Conservation (phyloP, 2,888 invertebrate species). For the Campopleginae sp. region DNA sequence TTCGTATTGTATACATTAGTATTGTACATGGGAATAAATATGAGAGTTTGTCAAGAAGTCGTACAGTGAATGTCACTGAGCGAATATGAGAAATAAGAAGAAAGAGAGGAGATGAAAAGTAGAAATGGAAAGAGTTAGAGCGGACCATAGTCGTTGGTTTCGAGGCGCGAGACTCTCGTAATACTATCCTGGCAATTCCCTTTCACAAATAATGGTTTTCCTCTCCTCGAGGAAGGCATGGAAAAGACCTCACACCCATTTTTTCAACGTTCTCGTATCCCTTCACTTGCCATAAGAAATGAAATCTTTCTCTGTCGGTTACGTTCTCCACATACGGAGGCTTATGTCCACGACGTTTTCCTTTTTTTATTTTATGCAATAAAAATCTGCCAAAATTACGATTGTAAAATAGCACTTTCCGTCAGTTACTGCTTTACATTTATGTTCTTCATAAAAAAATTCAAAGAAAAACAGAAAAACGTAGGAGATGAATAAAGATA, state of each 20-base stretch:
- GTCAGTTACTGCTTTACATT: constrained; percentile 50
- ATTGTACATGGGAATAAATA: constrained; percentile 16
- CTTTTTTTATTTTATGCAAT: constrained; percentile 43
- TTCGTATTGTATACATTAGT: constrained; percentile 5
- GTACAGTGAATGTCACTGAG: constrained; percentile 12
- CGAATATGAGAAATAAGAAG: constrained; percentile 3
- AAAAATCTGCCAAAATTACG: constrained; percentile 65
- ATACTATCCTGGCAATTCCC: constrained; percentile 76
- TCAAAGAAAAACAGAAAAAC: constrained; percentile 1
- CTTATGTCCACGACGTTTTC: constrained; percentile 21
- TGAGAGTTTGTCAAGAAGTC: constrained; percentile 9
- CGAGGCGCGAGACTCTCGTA: constrained; percentile 76
- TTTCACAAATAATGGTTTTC: constrained; percentile 78
- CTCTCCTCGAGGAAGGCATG: constrained; percentile 54
- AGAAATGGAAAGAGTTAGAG: constrained; percentile 40
- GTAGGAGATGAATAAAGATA: constrained; percentile 13
- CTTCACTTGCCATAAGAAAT: constrained; percentile 47
- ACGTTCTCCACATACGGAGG: constrained; percentile 27
- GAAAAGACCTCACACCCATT: constrained; percentile 32
- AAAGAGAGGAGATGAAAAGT: constrained; percentile 14
- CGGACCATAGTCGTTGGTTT: constrained; percentile 74
- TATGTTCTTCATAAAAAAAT: constrained; percentile 45
- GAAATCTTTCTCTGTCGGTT: constrained; percentile 29
- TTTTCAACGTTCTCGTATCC: constrained; percentile 21
- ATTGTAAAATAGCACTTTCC: constrained; percentile 54